A percentile compares a stretch with the other conserved stretches of the same genome.
phyloP scores from a whole-genome alignment of 2,797 vertebrate genomes.

The Taenioides sp. region DNA sequence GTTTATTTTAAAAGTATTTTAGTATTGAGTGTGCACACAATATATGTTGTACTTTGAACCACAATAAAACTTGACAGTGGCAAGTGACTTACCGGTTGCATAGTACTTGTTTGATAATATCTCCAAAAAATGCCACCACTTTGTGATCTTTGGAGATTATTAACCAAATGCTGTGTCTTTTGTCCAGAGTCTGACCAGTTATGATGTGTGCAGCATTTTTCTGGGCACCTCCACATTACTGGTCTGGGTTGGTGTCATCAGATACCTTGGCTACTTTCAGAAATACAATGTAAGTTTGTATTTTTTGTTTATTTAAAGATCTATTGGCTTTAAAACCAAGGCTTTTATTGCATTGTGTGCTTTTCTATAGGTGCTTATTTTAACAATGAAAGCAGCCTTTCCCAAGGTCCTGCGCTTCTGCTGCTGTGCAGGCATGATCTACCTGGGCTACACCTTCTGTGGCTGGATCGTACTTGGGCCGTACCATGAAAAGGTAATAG shows the following conservation, averaged over 20 bases:
- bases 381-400: conserved; percentile 93
- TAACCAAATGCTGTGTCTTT: not conserved
- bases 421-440: conserved; percentile 98
- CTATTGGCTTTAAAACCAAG: not conserved
- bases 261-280: conserved; percentile 97
- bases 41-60: conserved; percentile 15
- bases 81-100: not conserved
- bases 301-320: not conserved
- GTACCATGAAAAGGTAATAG: conserved; percentile 91
- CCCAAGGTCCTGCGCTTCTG: conserved; percentile 95
- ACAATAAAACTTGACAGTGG: not conserved
- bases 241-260: conserved; percentile 95
- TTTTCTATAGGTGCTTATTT: conserved; percentile 87
- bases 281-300: conserved; percentile 90
- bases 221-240: conserved; percentile 92
- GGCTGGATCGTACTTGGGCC: conserved; percentile 98
- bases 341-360: not conserved
- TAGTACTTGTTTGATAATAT: not conserved
- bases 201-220: conserved; percentile 96
- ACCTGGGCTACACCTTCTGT: conserved; percentile 97
- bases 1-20: conserved; percentile 29
- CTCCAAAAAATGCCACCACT: not conserved
- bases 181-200: conserved; percentile 88
- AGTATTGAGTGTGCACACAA: not conserved
- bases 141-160: not conserved